phyloP scores from a whole-genome alignment of 2,888 invertebrate genomes.

The Anthophora plumipes region DNA sequence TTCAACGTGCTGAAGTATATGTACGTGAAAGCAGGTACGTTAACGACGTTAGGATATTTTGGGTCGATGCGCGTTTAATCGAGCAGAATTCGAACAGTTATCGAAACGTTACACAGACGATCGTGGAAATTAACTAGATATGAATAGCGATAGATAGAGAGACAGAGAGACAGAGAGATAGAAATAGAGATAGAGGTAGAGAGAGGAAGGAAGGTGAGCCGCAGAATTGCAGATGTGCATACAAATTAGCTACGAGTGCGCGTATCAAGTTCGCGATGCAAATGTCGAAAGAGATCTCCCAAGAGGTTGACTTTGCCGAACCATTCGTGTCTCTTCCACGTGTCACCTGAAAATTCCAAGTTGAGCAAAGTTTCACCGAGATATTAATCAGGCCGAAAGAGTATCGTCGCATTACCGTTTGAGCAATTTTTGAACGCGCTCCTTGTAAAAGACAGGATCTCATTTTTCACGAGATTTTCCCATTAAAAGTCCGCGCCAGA shows the following conservation, averaged over 20 bases:
- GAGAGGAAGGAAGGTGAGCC: no score
- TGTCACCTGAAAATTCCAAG: not conserved
- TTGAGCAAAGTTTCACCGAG: not conserved
- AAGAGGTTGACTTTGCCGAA: not conserved
- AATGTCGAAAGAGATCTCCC: not conserved
- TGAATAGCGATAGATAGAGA: no score
- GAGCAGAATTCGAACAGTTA: not conserved
- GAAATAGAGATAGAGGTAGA: no score
- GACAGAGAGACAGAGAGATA: no score
- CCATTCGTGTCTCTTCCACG: not conserved
- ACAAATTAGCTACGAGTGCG: not conserved
- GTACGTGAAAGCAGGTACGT: no score
- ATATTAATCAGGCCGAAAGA: slow-evolving; percentile 29
- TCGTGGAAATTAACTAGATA: no score
- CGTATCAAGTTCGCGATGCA: slow-evolving; percentile 2
- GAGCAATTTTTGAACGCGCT: slow-evolving; percentile 21
- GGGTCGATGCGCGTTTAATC: not conserved
- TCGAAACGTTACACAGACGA: not conserved
- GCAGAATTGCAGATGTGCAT: no score
- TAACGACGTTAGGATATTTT: no score
- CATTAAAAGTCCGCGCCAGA: slow-evolving; percentile 27
- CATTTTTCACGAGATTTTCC: slow-evolving; percentile 40
- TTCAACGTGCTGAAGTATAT: no score
- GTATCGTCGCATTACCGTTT: not conserved
- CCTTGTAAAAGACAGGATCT: slow-evolving; percentile 3